phyloP scores from a whole-genome alignment of 2,797 vertebrate species.

The Poeciliopsis gracilis region DNA sequence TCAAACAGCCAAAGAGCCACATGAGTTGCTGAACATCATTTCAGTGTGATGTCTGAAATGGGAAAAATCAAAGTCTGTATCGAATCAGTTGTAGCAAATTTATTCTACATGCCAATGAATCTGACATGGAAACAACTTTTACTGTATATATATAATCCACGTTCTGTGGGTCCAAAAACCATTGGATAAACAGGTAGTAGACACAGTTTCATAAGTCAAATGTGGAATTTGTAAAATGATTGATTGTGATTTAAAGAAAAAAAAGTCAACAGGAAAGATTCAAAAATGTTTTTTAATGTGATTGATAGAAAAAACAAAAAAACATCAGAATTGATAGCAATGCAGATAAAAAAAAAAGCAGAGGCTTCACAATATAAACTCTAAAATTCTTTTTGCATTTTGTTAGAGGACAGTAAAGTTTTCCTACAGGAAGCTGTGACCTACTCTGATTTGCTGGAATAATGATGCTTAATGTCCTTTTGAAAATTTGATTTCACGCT shows the following conservation, averaged over 20 bases:
- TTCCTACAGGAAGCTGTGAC: constrained; percentile 35
- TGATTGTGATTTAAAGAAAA: constrained; percentile 9
- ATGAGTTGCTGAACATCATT: neutral
- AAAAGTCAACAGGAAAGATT: neutral
- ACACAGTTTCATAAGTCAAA: neutral
- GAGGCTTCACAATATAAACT: constrained; percentile 22
- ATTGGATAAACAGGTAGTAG: neutral
- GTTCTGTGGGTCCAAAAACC: neutral
- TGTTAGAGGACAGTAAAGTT: constrained; percentile 19
- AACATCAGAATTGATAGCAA: constrained; percentile 10
- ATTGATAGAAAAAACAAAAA: neutral
- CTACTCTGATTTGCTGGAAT: constrained; percentile 49
- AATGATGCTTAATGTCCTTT: constrained; percentile 56
- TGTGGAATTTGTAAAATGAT: constrained; percentile 28
- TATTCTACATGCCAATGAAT: neutral
- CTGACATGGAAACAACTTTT: neutral
- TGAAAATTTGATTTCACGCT: constrained; percentile 65
- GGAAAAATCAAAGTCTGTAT: neutral
- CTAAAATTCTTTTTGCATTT: constrained; percentile 14
- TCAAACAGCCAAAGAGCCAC: neutral
- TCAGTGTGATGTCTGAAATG: neutral
- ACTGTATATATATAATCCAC: neutral
- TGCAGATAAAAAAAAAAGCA: constrained; percentile 22
- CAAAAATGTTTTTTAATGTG: constrained; percentile 13
- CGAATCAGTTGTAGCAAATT: neutral